Evolutionary conservation across 2,797 vertebrate species (phyloP).

Genomic region (Sebastes melanostomus): DNA sequence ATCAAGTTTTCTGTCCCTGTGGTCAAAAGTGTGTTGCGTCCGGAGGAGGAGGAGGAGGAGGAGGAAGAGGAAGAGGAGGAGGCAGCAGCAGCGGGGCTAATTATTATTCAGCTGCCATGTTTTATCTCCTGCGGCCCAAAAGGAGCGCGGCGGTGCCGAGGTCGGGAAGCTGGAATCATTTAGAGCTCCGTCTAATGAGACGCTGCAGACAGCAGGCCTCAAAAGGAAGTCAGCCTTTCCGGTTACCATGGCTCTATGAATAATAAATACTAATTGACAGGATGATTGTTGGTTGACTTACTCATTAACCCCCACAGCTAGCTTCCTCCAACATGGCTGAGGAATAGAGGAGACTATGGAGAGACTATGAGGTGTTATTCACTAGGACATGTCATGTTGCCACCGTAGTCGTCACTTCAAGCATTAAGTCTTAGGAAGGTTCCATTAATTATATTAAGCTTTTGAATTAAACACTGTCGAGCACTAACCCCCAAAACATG

Average conservation of each 20-base stretch:
- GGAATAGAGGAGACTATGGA: not conserved
- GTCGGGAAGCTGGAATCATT: constrained; percentile 1
- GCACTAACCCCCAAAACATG: not conserved
- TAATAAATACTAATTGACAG: constrained; percentile 43
- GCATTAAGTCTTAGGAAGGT: not conserved
- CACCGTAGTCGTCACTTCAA: not conserved
- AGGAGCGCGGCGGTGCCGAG: not conserved
- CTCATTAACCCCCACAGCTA: constrained; percentile 7
- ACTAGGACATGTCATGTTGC: not conserved
- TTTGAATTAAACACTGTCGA: not conserved
- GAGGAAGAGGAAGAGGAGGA: not conserved
- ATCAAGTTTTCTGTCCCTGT: not conserved
- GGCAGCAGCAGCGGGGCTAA: not conserved
- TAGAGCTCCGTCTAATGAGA: constrained; percentile 26
- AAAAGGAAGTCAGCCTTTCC: constrained; percentile 10
- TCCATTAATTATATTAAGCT: not conserved
- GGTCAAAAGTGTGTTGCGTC: not conserved
- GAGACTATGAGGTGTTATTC: not conserved
- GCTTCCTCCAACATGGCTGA: not conserved
- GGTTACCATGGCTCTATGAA: constrained; percentile 36
- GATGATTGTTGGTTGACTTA: constrained; percentile 16
- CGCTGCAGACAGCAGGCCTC: not conserved
- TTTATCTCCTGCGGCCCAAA: not conserved
- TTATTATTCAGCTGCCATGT: not conserved
- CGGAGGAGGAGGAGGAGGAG: not conserved